Percentiles rank a stretch among this genome's conserved stretches.
Conservation (phyloP, 64 coral and sea anemone genomes). For the Stichodactyla helianthus region DNA sequence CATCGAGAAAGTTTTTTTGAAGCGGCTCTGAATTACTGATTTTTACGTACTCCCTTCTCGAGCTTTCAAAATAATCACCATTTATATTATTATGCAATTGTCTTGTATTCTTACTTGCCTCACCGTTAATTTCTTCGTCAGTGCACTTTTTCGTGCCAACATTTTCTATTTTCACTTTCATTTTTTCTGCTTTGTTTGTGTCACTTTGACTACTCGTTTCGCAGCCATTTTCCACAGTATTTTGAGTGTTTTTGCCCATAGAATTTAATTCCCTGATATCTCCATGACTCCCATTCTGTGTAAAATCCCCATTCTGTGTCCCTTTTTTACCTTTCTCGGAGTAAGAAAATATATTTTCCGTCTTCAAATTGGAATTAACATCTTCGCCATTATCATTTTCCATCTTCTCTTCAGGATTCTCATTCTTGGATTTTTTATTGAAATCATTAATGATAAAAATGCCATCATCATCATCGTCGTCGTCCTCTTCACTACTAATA, state of each 20-base stretch:
- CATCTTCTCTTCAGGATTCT: neutral
- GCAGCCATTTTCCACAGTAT: neutral
- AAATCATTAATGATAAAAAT: too few relatives aligned
- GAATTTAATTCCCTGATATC: neutral
- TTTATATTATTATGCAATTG: too few relatives aligned
- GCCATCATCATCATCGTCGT: neutral
- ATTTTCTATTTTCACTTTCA: neutral
- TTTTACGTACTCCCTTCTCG: neutral
- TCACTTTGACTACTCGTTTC: neutral
- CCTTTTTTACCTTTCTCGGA: neutral
- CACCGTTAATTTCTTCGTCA: neutral
- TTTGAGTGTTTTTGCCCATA: neutral
- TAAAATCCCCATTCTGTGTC: neutral
- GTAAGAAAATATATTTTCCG: neutral
- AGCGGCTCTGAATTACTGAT: neutral
- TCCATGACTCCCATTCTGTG: neutral
- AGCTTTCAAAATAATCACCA: neutral
- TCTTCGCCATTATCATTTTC: neutral
- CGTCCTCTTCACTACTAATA: neutral
- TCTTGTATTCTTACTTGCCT: neutral
- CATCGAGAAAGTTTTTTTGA: neutral
- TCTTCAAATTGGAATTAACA: neutral
- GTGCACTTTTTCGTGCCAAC: neutral
- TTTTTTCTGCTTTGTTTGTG: neutral
- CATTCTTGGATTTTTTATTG: neutral